Evolutionary conservation across 2,888 invertebrate genomes (phyloP), one percentile per base, ranked within the genome.

Genomic region (Trissoscelio sp.): DNA sequence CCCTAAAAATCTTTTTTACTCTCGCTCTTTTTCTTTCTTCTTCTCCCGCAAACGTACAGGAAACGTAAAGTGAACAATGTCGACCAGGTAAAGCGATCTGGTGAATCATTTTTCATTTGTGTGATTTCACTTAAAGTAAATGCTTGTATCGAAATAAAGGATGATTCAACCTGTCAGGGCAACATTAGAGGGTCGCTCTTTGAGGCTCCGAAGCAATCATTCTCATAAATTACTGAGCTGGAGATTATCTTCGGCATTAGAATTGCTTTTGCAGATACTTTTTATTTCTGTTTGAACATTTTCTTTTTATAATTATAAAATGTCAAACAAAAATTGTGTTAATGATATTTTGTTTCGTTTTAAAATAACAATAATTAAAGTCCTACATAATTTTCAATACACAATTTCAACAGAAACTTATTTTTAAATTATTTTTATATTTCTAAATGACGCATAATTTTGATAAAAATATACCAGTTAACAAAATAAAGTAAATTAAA

Each of bases 31-130:
- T 37, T 14, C 2, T n/a, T n/a, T n/a, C 51, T 31, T 22, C 55
- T 1, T 58, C 66, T 66, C 16, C 34, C 51, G 64, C 42, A 58
- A 42, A 58, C 66, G 51, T 79, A 72, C 64, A 78, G 48, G 42
- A 51, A 78, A 64, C 22, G 37, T 66, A 62, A 66, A 66, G 24
- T 78, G 78, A 72, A 78, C 64, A 78, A 72, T 72, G 57, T 78
- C 48, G 58, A 20, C 66, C 79, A 79, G 78, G 78, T 79, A 70
- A 79, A 66, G 31, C 34, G 57, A 78, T 70, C 70, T 58, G 72
- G 60, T 79, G 72, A 79, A 73, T 79, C 79, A 67, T 79, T 79
- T 79, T 79, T 73, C 79, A 79, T 73, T 73, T 66, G 55, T 79
- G 73, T 16, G 79, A 79, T 73, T 79, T 79, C 67, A 79, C 73